Evolutionary conservation across 2,113 vertebrate species (phyloP), one percentile per base, ranked within the genome.

Genomic region (Leptobrachium leishanense): DNA sequence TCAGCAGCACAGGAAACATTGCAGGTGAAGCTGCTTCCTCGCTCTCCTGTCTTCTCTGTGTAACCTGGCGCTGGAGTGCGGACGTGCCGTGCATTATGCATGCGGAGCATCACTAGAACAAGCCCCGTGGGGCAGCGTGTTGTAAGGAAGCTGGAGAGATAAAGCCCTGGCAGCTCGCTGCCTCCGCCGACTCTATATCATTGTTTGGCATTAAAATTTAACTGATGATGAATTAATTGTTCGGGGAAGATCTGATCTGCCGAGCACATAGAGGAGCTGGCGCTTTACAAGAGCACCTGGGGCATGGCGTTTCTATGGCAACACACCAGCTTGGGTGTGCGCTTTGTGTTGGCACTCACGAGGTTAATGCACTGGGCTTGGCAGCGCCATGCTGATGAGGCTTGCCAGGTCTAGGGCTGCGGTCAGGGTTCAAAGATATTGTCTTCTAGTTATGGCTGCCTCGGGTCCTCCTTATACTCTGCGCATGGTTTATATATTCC

Each of bases 201-300:
- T 74, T 80, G 78, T 74, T 80, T 80, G 78, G 71, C 78, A 80
- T 80, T 80, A 80, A 80, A 80, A 80, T 80, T 74, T 80, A 74
- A 80, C 78, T 80, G 78, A 74, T 80, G 78, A 80, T 80, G 64
- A 80, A 80, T 80, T 80, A 80, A 80, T 80, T 80, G 78, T 80
- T 80, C 71, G 20, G 71, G 64, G 78, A 80, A 63, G 71, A 74
- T 80, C 63, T 80, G 78, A 80, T 80, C 78, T 74, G 59, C 39
- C 10, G 63, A 80, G 71, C 63, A 59, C 70, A 67, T 50, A 79
- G 39, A 43, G 20, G 42, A 31, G 64, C 46, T 46, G 20, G 55
- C 43, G 57, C 39, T 5, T 8, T 50, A 31, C 20, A 54, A 54
- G 50, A 12, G 66, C 53, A 59, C 59, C 55, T 57, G 20, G 20